Evolutionary conservation across 2,888 invertebrate genomes (phyloP).

Genomic region (Punctoribates punctum): DNA sequence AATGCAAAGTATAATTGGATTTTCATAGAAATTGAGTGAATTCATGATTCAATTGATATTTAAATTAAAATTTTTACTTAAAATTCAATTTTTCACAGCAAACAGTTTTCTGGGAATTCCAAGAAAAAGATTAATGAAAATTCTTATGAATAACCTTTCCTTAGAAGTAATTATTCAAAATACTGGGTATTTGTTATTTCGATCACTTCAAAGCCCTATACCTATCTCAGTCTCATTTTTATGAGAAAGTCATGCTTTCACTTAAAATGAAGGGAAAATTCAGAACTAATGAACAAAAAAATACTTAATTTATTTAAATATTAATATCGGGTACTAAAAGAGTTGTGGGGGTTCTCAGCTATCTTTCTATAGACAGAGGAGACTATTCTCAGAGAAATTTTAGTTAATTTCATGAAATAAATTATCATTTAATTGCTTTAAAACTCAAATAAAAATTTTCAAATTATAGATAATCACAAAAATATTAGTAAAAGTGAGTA

Average conservation of each 20-base stretch:
- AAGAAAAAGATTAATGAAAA: too few species aligned
- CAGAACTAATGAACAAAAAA: slow-evolving; percentile 8
- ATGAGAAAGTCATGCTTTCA: slow-evolving; percentile 6
- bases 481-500: neutral
- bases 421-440: slow-evolving; percentile 14
- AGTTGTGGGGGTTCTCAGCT: neutral
- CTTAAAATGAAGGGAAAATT: neutral
- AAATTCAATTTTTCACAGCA: too few species aligned
- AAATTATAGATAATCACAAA: neutral
- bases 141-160: too few species aligned
- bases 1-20: too few species aligned
- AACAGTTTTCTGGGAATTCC: too few species aligned
- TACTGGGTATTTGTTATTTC: too few species aligned
- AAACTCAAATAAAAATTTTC: neutral
- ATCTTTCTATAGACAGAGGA: neutral
- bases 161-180: too few species aligned
- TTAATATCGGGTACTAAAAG: neutral
- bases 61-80: too few species aligned
- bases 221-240: neutral
- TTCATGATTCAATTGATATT: too few species aligned
- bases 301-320: neutral
- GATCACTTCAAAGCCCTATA: too few species aligned
- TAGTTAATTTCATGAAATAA: neutral
- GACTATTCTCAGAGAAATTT: neutral
- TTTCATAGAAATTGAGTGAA: too few species aligned